Conservation (phyloP, 2,888 invertebrate genomes). For the Psylliodes chrysocephalus region DNA sequence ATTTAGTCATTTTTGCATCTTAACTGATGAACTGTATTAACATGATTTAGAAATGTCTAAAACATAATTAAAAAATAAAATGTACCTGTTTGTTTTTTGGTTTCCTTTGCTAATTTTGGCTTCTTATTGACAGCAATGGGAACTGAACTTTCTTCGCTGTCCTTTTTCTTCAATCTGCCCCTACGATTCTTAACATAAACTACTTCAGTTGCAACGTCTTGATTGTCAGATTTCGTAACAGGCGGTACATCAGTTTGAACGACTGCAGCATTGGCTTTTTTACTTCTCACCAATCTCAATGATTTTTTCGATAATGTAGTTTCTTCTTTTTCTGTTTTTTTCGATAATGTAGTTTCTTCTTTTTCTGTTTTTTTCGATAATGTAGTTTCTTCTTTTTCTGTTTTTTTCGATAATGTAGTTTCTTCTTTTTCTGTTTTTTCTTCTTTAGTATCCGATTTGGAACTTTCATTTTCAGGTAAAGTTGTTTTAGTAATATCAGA, state of each 20-base stretch:
- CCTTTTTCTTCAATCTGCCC: constrained; percentile 33
- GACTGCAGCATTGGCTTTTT: constrained; percentile 18
- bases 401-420: background rate
- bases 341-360: constrained; percentile 13
- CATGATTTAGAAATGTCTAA: too few relatives aligned
- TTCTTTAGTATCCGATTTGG: background rate
- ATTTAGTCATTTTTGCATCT: too few relatives aligned
- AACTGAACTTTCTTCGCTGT: constrained; percentile 18
- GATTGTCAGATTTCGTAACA: background rate
- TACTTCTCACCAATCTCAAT: constrained; percentile 37
- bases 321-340: constrained; percentile 11
- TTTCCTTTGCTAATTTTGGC: constrained; percentile 33
- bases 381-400: background rate
- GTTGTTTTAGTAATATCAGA: too few relatives aligned
- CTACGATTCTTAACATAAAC: constrained; percentile 34
- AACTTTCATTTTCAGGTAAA: background rate
- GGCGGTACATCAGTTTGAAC: background rate
- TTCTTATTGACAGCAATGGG: constrained; percentile 25
- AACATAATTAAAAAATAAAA: too few relatives aligned
- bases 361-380: constrained; percentile 2
- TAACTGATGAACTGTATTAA: too few relatives aligned
- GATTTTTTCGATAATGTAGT: constrained; percentile 21
- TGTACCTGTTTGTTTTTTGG: too few relatives aligned
- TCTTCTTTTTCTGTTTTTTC: too few relatives aligned
- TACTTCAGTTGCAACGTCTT: constrained; percentile 34